Evolutionary conservation across 2,113 vertebrate species (phyloP), one percentile per base, ranked within the genome.

Genomic region (Rhynchomys soricoides): DNA sequence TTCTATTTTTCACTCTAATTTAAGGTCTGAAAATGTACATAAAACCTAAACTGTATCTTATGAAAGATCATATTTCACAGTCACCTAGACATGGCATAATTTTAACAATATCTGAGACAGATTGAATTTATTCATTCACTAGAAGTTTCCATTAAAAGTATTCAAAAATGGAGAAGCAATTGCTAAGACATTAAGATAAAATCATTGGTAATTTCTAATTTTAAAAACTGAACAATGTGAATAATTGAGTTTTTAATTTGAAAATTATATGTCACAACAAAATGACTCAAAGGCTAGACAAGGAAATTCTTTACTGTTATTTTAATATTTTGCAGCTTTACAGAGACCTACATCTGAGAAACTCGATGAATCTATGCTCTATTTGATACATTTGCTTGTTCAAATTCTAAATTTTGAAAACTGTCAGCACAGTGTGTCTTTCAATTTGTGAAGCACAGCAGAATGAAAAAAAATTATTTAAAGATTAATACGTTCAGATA

Each of bases 1-100:
- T 21, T 97, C 4, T 3, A 78, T 95, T 97, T 97, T 73, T 52
- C 91, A 1, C 75, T 94, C 66, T 57, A n/a, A 48, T 82, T 24
- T 74, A 34, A 59, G 24, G 78, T 21, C 3, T 71, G 37, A 5
- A 68, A 68, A 68, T 37, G 31, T 73, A 4, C 3, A 73, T 3
- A 66, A 73, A 77, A 78, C 1, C 16, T 82, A 74, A 85, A 89
- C 37, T 21, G 43, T 57, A 75, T 82, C 79, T 1, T 8, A 70
- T 45, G 13, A 88, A 70, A 95, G 0, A n/a, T 17, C 57, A 66
- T 8, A 81, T 22, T 45, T 86, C 90, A 82, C 34, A 17, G 86
- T 96, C 64, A 8, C 3, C 11, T 81, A 55, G 5, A 77, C 34
- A 91, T 55, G 19, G 50, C 0, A 86, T 8, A 6, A 57, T n/a